A percentile compares a stretch with the other conserved stretches of the same genome.
These are phyloP conservation scores for Pithys albifrons DNA, from an alignment of 2,113 vertebrate genomes.

Conservation along the genomic window DNA sequence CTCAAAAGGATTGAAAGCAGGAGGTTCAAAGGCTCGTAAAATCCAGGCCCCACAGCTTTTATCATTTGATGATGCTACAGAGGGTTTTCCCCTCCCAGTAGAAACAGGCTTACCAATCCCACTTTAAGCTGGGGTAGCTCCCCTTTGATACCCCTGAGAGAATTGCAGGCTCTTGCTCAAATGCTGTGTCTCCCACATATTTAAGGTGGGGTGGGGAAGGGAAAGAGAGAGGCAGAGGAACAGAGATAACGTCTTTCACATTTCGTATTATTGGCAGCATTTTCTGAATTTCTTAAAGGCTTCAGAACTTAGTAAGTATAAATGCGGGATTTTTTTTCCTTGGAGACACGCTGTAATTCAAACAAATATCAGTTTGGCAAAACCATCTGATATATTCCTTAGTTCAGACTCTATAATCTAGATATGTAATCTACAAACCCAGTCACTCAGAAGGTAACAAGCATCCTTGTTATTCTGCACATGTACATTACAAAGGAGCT, in stretches of 20 bases:
- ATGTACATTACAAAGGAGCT: neutral
- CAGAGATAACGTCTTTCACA: neutral
- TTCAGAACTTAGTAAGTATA: neutral
- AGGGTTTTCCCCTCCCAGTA: neutral
- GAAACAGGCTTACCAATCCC: neutral
- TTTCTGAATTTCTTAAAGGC: neutral
- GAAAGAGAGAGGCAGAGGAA: neutral
- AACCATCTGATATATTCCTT: neutral
- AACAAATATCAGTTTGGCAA: neutral
- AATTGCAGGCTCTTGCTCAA: neutral
- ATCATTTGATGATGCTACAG: neutral
- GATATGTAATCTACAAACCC: neutral
- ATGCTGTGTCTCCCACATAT: neutral
- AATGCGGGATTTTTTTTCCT: neutral
- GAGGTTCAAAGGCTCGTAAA: neutral
- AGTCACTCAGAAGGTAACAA: neutral
- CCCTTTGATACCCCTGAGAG: neutral
- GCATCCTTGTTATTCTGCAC: neutral
- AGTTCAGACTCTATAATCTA: neutral
- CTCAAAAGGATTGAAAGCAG: neutral
- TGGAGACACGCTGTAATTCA: neutral
- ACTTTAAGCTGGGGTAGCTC: neutral
- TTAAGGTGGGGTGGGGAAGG: neutral
- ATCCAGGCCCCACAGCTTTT: neutral
- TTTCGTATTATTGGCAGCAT: neutral